Evolutionary conservation across 2,113 vertebrate species (phyloP).

Genomic region (Emberiza fucata): DNA sequence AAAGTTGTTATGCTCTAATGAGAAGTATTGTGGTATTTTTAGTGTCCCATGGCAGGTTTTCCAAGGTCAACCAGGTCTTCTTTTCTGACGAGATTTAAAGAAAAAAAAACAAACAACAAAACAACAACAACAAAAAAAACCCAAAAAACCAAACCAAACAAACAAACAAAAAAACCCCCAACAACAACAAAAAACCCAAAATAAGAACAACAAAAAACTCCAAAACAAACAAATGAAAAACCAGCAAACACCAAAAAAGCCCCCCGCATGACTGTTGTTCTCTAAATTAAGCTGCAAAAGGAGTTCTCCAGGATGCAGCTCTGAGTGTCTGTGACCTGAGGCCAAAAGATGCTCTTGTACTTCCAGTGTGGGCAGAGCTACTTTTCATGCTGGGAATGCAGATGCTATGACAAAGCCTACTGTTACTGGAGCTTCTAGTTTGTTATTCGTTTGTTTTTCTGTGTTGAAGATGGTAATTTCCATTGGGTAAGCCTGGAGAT

Average conservation of each 20-base stretch:
- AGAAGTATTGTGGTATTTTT: background rate
- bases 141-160: background rate
- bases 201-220: background rate
- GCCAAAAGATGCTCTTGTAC: background rate
- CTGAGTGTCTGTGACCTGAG: background rate
- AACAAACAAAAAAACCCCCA: too few species aligned
- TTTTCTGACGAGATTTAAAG: background rate
- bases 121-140: too few species aligned
- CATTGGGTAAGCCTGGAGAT: background rate
- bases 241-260: background rate
- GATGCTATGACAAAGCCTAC: slow-evolving; percentile 42
- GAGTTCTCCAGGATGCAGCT: background rate
- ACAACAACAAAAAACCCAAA: background rate
- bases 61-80: background rate
- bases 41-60: background rate
- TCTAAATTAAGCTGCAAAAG: background rate
- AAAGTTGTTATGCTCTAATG: background rate
- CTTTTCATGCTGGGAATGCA: slow-evolving; percentile 36
- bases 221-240: background rate
- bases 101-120: background rate
- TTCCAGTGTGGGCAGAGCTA: background rate
- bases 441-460: slow-evolving; percentile 24
- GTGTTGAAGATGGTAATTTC: slow-evolving; percentile 20
- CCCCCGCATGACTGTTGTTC: background rate
- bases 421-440: background rate